Evolutionary conservation across 2,888 invertebrate genomes (phyloP).

Genomic region (Minunthozetes semirufus): DNA sequence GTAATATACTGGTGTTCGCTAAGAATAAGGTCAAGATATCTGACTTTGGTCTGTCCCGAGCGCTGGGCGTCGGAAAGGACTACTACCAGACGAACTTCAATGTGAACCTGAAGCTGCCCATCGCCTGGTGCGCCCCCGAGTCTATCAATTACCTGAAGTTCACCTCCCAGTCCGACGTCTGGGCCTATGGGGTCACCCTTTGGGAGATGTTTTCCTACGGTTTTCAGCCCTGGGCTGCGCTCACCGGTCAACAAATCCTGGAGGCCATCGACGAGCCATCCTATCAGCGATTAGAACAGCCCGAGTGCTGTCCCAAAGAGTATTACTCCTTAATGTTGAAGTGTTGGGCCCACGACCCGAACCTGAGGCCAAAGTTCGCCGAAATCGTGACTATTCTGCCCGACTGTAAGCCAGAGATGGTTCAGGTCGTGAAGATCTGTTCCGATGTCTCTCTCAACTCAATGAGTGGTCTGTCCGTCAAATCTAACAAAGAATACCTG

Average conservation of each 20-base stretch:
- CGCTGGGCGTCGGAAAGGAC: conserved; percentile 93
- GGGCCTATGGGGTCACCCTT: conserved; percentile 95
- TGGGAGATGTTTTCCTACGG: conserved; percentile 99
- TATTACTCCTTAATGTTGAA: conserved; percentile 86
- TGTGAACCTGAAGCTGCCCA: conserved; percentile 65
- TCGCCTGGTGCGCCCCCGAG: conserved; percentile 83
- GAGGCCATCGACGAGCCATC: conserved; percentile 91
- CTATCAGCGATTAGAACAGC: conserved; percentile 68
- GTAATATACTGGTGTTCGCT: conserved; percentile 94
- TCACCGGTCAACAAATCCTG: conserved; percentile 86
- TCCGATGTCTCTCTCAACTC: not conserved
- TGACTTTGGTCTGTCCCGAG: conserved; percentile 91
- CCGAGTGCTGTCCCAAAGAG: conserved; percentile 87
- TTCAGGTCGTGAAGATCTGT: conserved; percentile 64
- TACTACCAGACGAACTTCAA: conserved; percentile 75
- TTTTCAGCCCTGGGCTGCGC: conserved; percentile 94
- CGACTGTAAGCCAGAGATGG: conserved; percentile 78
- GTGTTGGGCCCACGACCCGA: conserved; percentile 92
- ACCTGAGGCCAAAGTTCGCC: conserved; percentile 61
- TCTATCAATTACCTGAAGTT: conserved; percentile 92
- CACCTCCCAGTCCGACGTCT: conserved; percentile 93
- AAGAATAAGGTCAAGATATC: conserved; percentile 88
- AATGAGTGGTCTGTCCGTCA: not conserved
- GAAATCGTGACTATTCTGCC: conserved; percentile 36
- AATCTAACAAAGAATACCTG: conserved; percentile 59